Conservation (phyloP, 1,140 invertebrate genomes). For the Panulirus ornatus region DNA sequence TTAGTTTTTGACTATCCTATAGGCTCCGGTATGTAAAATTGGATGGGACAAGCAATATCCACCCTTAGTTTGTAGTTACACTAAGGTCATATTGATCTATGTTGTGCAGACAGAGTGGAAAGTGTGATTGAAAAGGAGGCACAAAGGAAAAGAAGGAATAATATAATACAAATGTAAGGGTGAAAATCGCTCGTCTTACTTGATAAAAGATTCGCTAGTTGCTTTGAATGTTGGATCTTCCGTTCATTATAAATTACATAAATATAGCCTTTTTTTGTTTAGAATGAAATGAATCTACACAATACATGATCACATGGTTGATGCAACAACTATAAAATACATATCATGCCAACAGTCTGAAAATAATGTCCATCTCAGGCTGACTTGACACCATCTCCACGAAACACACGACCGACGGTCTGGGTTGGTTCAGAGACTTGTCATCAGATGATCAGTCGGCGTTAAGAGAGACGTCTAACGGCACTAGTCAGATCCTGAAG, state of each 20-base stretch:
- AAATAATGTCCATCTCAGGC: too few species aligned
- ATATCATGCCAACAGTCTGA: too few species aligned
- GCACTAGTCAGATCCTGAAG: too few species aligned
- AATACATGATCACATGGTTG: conserved; percentile 43
- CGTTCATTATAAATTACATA: neutral
- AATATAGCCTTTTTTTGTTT: conserved; percentile 2
- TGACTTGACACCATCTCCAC: too few species aligned
- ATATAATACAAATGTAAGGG: conserved; percentile 41
- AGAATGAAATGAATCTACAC: conserved; percentile 35
- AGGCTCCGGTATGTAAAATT: conserved; percentile 28
- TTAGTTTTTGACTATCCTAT: conserved; percentile 62
- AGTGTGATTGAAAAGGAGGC: neutral
- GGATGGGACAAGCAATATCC: conserved; percentile 59
- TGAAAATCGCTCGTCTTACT: conserved; percentile 45
- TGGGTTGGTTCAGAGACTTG: too few species aligned
- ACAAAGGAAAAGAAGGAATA: neutral
- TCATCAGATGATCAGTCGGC: too few species aligned
- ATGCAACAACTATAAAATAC: conserved; percentile 10
- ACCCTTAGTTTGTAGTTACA: conserved; percentile 63
- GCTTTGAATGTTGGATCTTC: neutral
- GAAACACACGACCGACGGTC: too few species aligned
- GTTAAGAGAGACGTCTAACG: too few species aligned
- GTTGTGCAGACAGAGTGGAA: conserved; percentile 33
- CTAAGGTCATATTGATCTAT: conserved; percentile 12
- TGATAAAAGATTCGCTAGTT: conserved; percentile 24